Conservation (phyloP, 2,888 invertebrate species). For the Kryphioiulus occultus region DNA sequence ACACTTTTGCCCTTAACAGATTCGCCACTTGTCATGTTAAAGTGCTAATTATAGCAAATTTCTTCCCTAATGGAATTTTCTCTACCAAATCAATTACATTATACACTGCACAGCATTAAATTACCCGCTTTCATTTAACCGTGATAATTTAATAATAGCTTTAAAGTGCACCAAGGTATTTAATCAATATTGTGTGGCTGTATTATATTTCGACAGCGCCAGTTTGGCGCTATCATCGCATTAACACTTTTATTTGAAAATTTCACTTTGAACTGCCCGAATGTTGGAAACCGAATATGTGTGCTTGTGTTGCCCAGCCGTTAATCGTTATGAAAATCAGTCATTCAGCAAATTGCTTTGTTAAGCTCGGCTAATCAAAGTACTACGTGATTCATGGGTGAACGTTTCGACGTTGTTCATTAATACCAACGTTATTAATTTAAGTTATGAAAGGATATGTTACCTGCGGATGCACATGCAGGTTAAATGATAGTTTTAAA, state of each 20-base stretch:
- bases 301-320: background rate
- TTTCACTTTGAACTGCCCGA: background rate
- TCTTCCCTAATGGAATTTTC: slow-evolving; percentile 10
- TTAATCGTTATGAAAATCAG: background rate
- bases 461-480: too few species aligned
- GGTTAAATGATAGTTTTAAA: too few species aligned
- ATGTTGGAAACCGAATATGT: background rate
- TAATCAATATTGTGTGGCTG: background rate
- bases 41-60: slow-evolving; percentile 36
- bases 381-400: background rate
- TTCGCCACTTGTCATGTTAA: slow-evolving; percentile 2
- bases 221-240: background rate
- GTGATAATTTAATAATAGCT: slow-evolving; percentile 31
- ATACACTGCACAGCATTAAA: background rate
- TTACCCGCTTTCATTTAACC: slow-evolving; percentile 31
- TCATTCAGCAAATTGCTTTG: slow-evolving; percentile 31
- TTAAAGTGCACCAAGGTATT: background rate
- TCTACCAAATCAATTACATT: background rate
- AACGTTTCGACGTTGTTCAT: background rate
- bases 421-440: background rate
- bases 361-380: background rate
- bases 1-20: background rate
- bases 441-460: background rate
- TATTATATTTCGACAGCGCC: background rate
- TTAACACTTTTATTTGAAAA: slow-evolving; percentile 25